phyloP scores from a whole-genome alignment of 2,888 invertebrate species.

The Diachrysia chrysitis region DNA sequence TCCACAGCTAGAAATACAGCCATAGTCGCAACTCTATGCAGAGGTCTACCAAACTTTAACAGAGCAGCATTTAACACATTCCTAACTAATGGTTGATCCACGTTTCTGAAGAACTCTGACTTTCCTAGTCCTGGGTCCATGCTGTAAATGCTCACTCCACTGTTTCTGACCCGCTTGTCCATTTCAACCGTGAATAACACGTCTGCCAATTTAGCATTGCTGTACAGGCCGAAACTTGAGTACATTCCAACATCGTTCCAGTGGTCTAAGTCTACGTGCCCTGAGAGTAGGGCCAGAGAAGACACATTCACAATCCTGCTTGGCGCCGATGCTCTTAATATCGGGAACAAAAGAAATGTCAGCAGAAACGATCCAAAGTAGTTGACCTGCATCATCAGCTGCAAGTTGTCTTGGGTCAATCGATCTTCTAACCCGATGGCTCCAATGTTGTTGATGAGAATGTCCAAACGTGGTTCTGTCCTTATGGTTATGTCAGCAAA shows the following conservation, averaged over 20 bases:
- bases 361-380: slow-evolving; percentile 78
- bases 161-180: slow-evolving; percentile 67
- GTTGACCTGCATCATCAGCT: slow-evolving; percentile 90
- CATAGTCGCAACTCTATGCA: slow-evolving; percentile 71
- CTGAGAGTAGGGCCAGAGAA: slow-evolving; percentile 91
- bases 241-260: slow-evolving; percentile 92
- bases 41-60: slow-evolving; percentile 66
- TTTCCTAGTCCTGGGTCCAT: slow-evolving; percentile 95
- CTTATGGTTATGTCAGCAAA: slow-evolving; percentile 89
- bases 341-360: slow-evolving; percentile 75
- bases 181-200: slow-evolving; percentile 87
- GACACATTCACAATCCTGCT: slow-evolving; percentile 77
- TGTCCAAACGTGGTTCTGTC: slow-evolving; percentile 84
- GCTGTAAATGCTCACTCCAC: slow-evolving; percentile 93
- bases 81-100: slow-evolving; percentile 59
- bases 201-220: slow-evolving; percentile 80
- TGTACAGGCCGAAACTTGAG: slow-evolving; percentile 88
- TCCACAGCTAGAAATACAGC: slow-evolving; percentile 75
- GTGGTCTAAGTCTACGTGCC: slow-evolving; percentile 91
- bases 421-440: slow-evolving; percentile 79
- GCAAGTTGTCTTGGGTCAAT: slow-evolving; percentile 89
- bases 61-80: slow-evolving; percentile 65
- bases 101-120: slow-evolving; percentile 92
- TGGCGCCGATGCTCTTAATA: slow-evolving; percentile 73
- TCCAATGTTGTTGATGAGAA: slow-evolving; percentile 86